Evolutionary conservation across 2,888 invertebrate species (phyloP), one percentile per base, ranked within the genome.

Genomic region (Ligdia adustata): DNA sequence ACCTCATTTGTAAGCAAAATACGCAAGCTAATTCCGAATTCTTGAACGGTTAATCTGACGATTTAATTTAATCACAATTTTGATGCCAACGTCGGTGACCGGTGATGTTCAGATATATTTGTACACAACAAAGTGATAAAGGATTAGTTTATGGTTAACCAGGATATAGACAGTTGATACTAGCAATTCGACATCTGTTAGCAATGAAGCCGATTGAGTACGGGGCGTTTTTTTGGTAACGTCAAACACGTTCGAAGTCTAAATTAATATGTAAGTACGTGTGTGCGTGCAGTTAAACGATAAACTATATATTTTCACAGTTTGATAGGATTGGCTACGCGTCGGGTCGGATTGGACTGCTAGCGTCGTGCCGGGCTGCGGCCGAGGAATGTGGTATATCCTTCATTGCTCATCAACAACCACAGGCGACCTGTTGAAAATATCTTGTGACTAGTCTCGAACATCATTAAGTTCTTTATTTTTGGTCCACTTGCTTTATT

Each of bases 271-370:
- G 43, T 46, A 55, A 40, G 39, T 18, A 18, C 6, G 18, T 18
- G 47, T 47, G 52, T 57, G 60, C 57, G 57, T 55, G 57, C 49
- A 46, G 50, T 38, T 47, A 58, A 58, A 46, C 46, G 51, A 51
- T 55, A 46, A 49, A 49, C 64, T 73, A 76, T 71, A 68, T 76
- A 79, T 78, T 79, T 82, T 86, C 86, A 86, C 84, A 84, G 79
- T 77, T 77, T 83, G 81, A 88, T 76, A 62, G 62, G 68, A 83
- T 88, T 82, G 63, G 76, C 54, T 67, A 79, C 81, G 82, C 80
- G 66, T 66, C 66, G 63, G 37, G 57, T 52, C 53, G 49, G 38
- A 24, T 62, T 58, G 59, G 39, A 58, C 52, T 60, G 57, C 56
- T 63, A 57, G 34, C 52, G 51, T 31, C 52, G 57, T 54, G 62